Base-by-base conservation (phyloP, 2,888 invertebrate species). In the Adelognathus sp. region DNA sequence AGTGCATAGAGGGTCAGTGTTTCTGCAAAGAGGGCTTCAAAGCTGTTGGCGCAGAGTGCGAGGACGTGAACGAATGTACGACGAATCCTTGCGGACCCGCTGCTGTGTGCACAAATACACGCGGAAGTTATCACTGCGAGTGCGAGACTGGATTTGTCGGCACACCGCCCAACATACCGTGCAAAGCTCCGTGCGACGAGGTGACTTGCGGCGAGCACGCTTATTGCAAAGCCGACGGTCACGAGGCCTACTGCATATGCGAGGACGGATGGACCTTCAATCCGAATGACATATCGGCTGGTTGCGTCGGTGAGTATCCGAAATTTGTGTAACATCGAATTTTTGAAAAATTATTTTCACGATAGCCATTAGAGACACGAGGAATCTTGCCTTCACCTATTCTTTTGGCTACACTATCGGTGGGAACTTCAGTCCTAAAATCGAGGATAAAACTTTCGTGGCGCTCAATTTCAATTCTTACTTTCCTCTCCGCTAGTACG, bases 231-330 rank as follows among this genome's bases (percentile, higher is more conserved):
- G 95, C 97, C 0, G 96, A 97, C 85, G 97, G 97, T 33, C 94
- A 95, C 76, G 97, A 98, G 91, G 98, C 97, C 0, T 97, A 96
- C 86, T 98, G 98, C 86, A 96, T 98, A 58, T 98, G 98, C 88
- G 97, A 98, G 89, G 96, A 97, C 76, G 98, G 98, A 0, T 98
- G 97, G 97, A 97, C 97, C 0, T 98, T 96, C 88, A 96, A 98
- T 92, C 98, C 98, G 0, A 95, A 94, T 71, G 97, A 98, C 87
- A 96, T 98, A 82, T 94, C 96, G 4, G 97, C 97, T 52, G 98
- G 98, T 75, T 98, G 98, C 89, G 94, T 97, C 76, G 94, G 94
- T 94, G 86, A 90, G 91, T 54, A n/a, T n/a, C n/a, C n/a, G n/a
- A n/a, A n/a, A n/a, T n/a, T n/a, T n/a, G n/a, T n/a, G n/a, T n/a